Evolutionary conservation across 2,888 invertebrate genomes (phyloP).

Genomic region (Eupelmus urozonus): DNA sequence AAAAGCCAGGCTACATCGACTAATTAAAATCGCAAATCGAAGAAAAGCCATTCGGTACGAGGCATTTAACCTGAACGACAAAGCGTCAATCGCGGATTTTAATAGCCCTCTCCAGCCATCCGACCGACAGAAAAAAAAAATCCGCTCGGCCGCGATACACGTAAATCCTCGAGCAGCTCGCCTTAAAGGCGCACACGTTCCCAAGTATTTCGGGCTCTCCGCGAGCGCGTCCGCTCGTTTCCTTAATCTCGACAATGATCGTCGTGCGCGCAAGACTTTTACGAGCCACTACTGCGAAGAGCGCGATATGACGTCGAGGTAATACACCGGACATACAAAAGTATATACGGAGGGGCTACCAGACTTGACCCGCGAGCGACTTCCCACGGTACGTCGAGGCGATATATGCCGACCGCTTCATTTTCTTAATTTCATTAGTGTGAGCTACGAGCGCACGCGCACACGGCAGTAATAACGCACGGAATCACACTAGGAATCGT

Average conservation of each 20-base stretch:
- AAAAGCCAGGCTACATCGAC: not conserved
- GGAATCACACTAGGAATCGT: conserved; percentile 32
- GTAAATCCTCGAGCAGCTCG: conserved; percentile 47
- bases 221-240: conserved; percentile 62
- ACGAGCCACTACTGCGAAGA: conserved; percentile 64
- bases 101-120: conserved; percentile 24
- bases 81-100: conserved; percentile 38
- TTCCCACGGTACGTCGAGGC: conserved; percentile 76
- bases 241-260: conserved; percentile 75
- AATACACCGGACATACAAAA: conserved; percentile 59
- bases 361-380: conserved; percentile 70
- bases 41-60: conserved; percentile 36
- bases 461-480: conserved; percentile 25
- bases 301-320: conserved; percentile 58
- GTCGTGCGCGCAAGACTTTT: conserved; percentile 68
- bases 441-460: not conserved
- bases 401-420: conserved; percentile 52
- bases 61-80: not conserved
- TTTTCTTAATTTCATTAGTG: conserved; percentile 55
- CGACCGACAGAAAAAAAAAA: too few species aligned
- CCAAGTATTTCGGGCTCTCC: conserved; percentile 36
- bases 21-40: conserved; percentile 50
- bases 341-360: conserved; percentile 59
- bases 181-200: conserved; percentile 39
- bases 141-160: conserved; percentile 29